These are phyloP conservation scores for Mactra quadrangularis DNA, from an alignment of 1,140 invertebrate species.

Conservation along the genomic window DNA sequence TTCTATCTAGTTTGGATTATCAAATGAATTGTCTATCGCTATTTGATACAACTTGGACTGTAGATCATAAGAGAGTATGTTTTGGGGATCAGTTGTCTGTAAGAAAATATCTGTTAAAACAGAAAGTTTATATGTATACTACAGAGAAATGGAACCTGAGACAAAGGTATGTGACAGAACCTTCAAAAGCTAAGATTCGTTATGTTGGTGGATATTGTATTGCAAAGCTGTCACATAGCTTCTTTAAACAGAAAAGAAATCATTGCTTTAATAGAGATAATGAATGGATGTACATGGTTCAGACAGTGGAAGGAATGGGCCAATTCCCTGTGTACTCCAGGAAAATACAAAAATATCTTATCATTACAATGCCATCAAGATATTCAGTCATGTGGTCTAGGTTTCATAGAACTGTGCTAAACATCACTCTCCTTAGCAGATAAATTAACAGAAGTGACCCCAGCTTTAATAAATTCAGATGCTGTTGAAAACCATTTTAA, in stretches of 20 bases:
- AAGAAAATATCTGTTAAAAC: background rate
- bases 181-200: background rate
- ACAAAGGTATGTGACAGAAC: background rate
- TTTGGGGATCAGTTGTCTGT: background rate
- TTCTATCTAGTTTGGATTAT: background rate
- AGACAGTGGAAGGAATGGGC: too few relatives aligned
- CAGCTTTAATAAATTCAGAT: conserved; percentile 33
- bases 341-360: background rate
- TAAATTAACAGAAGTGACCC: background rate
- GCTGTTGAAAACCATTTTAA: conserved; percentile 45
- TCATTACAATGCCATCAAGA: conserved; percentile 7
- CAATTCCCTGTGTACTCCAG: background rate
- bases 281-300: too few relatives aligned
- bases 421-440: background rate
- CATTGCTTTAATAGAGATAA: too few relatives aligned
- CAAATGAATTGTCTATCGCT: background rate
- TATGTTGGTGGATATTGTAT: background rate
- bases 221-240: background rate
- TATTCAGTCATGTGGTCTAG: background rate
- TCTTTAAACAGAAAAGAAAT: background rate
- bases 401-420: conserved; percentile 16
- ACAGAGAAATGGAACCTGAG: background rate
- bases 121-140: background rate
- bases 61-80: background rate
- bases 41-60: background rate